Evolutionary conservation across 2,113 vertebrate genomes (phyloP), one percentile per base, ranked within the genome.

Genomic region (Pachyramphus minor): DNA sequence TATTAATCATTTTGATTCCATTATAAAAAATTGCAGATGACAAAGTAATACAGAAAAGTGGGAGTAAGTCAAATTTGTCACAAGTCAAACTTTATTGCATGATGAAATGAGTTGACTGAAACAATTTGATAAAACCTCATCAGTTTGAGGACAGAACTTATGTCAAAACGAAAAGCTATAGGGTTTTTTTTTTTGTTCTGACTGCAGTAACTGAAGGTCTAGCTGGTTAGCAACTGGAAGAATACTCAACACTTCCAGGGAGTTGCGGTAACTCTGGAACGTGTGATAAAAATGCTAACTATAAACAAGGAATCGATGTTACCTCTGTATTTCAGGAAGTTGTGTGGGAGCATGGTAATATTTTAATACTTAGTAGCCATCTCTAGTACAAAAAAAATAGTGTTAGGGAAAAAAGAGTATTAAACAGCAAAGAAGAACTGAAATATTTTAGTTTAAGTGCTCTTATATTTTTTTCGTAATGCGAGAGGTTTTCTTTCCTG

Each of bases 161-260:
- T 12, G 11, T 35, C 13, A 87, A 66, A 78, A 50, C 42, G 55
- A 50, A 71, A 47, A 74, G 8, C 35, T 14, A 8, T 41, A 14
- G 7, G 17, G 8, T 9, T 50, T 19, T 49, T 80, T 27, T 56
- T 83, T 79, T n/a, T 30, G 2, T 62, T 35, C 21, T 68, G 44
- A 76, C 4, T 44, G 18, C 17, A 68, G 14, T 47, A 58, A 49
- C 24, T 63, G 31, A 58, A 90, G 76, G 18, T 75, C 15, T 66
- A 69, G 7, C 12, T 58, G 23, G 4, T 80, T 42, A 53, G 8
- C 13, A 76, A 18, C 13, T 59, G 14, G 28, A 16, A 56, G 76
- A 66, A 71, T 33, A 1, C 0, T 3, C 8, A 14, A 2, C 1
- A 4, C 6, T 90, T 56, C 20, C 13, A 58, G 15, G 11, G n/a